Base-by-base conservation (phyloP, 64 coral and sea anemone genomes). In the Montipora capricornis region DNA sequence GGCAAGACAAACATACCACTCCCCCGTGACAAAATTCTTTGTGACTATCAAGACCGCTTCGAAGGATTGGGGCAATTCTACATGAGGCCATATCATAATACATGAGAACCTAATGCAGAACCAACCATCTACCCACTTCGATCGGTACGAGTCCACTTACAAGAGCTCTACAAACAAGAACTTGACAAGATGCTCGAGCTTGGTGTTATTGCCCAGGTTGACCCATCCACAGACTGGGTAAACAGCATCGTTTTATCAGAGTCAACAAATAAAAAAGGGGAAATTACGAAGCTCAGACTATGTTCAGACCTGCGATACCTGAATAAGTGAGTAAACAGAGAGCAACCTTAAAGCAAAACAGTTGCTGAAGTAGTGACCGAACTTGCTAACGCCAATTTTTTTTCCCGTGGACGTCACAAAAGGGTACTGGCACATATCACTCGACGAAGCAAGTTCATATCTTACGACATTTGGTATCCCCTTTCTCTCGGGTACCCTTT, bases 51-150 rank as follows among this genome's bases (percentile, higher is more conserved):
- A 8, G 89, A 92, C 22, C 17, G 76, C 20, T 95, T 95, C 12
- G 50, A 87, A 45, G 75, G 93, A 49, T 22, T 95, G 59, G 87
- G 87, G 61, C 44, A 47, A 7, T 95, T 95, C 46, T 50, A 92
- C 3, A 87, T 96, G 90, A 88, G 79, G 66, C 95, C 95, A 17
- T 96, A 96, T n/a, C 90, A 96, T 55, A 93, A 92, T 24, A 68
- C 90, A 45, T 47, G 89, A 51, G 50, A 89, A 3, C 45, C 83
- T 14, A n/a, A 52, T 8, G 46, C 83, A 79, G 24, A 87, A 46
- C 76, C 93, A 73, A 81, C 90, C 29, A 78, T 90, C 29, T 88
- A 92, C 47, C 73, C 80, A 78, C 73, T 45, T 10, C 26, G 90
- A 26, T 49, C 64, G 17, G 71, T 92, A 26, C 80, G 68, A 73